Percentiles rank a stretch among this genome's conserved stretches.
phyloP scores from a whole-genome alignment of 2,797 vertebrate species.

The Babyrousa celebensis region DNA sequence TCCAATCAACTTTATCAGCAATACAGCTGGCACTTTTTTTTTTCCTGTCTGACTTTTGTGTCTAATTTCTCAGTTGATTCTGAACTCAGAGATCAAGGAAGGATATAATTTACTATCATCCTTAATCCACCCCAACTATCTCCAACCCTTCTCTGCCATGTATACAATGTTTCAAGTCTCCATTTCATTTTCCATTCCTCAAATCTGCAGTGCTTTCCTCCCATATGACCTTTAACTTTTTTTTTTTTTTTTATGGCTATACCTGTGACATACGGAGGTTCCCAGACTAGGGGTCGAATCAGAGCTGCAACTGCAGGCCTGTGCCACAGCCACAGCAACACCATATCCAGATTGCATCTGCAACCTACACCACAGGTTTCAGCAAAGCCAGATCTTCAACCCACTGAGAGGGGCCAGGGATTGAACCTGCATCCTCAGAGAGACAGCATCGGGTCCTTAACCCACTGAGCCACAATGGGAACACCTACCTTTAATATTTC shows the following conservation, averaged over 20 bases:
- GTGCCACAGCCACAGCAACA: too few species aligned
- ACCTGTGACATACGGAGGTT: too few species aligned
- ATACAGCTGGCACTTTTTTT: background rate
- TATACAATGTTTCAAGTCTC: background rate
- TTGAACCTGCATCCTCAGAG: too few species aligned
- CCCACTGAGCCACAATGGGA: too few species aligned
- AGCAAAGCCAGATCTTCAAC: too few species aligned
- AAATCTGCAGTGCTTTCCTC: background rate
- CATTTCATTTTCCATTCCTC: background rate
- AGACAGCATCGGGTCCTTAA: too few species aligned
- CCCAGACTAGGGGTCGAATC: too few species aligned
- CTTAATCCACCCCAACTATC: background rate
- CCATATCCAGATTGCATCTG: too few species aligned
- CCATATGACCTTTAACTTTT: background rate
- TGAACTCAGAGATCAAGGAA: background rate
- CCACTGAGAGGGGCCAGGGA: too few species aligned
- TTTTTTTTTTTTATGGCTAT: too few species aligned
- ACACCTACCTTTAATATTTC: background rate
- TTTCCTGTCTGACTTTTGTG: background rate
- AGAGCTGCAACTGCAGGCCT: too few species aligned
- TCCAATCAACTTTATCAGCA: background rate
- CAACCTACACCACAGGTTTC: too few species aligned
- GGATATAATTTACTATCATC: background rate
- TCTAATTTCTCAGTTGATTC: slow-evolving; percentile 37
- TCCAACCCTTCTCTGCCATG: background rate